phyloP scores from a whole-genome alignment of 2,888 invertebrate species.

The Spisula subtruncata region DNA sequence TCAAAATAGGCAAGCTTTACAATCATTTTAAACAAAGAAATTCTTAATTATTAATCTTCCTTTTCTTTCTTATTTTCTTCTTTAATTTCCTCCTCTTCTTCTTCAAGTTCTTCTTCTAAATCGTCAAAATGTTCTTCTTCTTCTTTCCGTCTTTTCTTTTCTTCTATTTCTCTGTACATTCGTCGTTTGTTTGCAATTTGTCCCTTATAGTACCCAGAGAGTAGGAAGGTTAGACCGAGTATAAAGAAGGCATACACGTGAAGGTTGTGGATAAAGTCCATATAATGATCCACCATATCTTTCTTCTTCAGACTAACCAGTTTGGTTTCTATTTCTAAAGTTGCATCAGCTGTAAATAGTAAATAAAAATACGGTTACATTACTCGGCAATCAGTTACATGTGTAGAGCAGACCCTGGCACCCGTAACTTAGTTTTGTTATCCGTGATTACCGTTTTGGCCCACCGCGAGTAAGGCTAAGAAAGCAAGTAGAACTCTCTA shows the following conservation, averaged over 20 bases:
- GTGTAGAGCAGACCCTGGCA: too few species aligned
- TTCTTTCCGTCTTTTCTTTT: conserved; percentile 49
- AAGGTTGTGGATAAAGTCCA: conserved; percentile 67
- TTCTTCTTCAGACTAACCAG: conserved; percentile 75
- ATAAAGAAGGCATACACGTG: conserved; percentile 70
- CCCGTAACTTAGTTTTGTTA: too few species aligned
- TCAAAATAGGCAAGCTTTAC: too few species aligned
- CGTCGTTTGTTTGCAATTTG: conserved; percentile 63
- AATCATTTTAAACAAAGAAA: neutral
- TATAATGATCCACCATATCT: conserved; percentile 66
- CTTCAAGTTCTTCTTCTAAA: neutral
- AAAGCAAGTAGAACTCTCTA: too few species aligned
- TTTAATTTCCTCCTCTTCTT: neutral
- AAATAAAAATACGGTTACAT: neutral
- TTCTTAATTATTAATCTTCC: neutral
- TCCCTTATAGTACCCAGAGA: conserved; percentile 67
- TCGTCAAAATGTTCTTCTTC: conserved; percentile 41
- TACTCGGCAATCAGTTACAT: too few species aligned
- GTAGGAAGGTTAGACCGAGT: conserved; percentile 68
- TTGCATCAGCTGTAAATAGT: conserved; percentile 76
- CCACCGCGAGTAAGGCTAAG: too few species aligned
- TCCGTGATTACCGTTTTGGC: too few species aligned
- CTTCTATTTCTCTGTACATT: conserved; percentile 60
- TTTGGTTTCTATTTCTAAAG: conserved; percentile 77
- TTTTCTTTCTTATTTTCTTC: neutral